phyloP scores from a whole-genome alignment of 1,140 invertebrate species.

The Leucophenga varia region DNA sequence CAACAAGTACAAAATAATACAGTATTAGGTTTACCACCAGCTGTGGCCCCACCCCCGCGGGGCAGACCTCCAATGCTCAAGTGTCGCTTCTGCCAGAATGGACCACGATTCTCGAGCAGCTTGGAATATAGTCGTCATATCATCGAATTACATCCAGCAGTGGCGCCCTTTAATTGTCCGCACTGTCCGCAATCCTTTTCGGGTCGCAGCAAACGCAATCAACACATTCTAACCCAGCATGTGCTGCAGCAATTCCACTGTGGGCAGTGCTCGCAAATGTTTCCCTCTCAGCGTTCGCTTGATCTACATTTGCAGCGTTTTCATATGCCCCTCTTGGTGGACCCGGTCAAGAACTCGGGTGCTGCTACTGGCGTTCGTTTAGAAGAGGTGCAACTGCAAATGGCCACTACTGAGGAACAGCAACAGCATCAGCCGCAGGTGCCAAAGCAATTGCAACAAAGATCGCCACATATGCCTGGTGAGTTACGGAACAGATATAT shows the following conservation, averaged over 20 bases:
- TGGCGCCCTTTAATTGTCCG: constrained; percentile 44
- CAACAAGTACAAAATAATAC: too few species aligned
- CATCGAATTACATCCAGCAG: constrained; percentile 43
- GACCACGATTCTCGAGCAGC: constrained; percentile 44
- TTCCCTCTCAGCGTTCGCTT: constrained; percentile 40
- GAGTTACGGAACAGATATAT: too few species aligned
- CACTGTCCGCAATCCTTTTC: constrained; percentile 40
- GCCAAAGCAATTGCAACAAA: too few species aligned
- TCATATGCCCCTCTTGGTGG: constrained; percentile 21
- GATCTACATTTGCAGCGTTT: constrained; percentile 44
- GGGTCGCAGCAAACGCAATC: constrained; percentile 36
- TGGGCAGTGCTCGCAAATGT: constrained; percentile 43
- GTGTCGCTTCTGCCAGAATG: constrained; percentile 49
- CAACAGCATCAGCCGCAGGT: too few species aligned
- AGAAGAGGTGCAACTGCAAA: constrained; percentile 43
- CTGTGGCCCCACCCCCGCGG: too few species aligned
- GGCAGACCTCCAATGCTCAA: constrained; percentile 28
- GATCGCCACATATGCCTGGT: too few species aligned
- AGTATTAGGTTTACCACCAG: too few species aligned
- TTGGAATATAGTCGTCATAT: constrained; percentile 47
- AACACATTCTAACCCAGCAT: constrained; percentile 41
- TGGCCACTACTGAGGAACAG: too few species aligned
- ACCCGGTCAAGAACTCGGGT: too few species aligned
- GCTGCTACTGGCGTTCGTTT: constrained; percentile 35
- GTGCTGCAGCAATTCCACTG: constrained; percentile 46